Conservation (phyloP, 2,888 invertebrate genomes). For the Corythucha ciliata region DNA sequence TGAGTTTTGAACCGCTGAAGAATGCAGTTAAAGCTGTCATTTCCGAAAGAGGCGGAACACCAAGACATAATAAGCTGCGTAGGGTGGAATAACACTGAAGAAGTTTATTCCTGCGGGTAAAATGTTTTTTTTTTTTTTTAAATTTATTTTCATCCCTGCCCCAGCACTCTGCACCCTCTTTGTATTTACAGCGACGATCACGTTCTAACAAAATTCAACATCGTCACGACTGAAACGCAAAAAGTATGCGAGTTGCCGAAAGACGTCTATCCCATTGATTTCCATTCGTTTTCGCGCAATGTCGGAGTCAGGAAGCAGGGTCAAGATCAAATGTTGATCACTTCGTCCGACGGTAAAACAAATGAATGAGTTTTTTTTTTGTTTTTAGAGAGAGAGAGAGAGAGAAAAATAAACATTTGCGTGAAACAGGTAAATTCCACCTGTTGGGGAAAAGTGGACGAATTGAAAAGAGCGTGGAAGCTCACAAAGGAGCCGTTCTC, state of each 20-base stretch:
- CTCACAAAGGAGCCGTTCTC: constrained; percentile 84
- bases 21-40: constrained; percentile 75
- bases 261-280: constrained; percentile 78
- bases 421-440: constrained; percentile 60
- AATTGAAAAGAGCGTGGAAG: constrained; percentile 85
- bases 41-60: constrained; percentile 66
- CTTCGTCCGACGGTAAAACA: constrained; percentile 72
- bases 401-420: neutral
- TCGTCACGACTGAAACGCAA: constrained; percentile 65
- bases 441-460: constrained; percentile 81
- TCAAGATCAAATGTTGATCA: constrained; percentile 73
- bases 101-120: constrained; percentile 83
- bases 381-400: neutral
- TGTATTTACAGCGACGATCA: constrained; percentile 75
- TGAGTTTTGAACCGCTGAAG: constrained; percentile 19
- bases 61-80: constrained; percentile 77
- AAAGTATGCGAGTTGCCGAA: constrained; percentile 67
- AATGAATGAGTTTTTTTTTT: constrained; percentile 1
- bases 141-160: constrained; percentile 1
- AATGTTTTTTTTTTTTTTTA: constrained; percentile 31
- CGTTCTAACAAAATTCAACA: constrained; percentile 78
- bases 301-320: constrained; percentile 42
- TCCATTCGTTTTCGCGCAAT: constrained; percentile 72
- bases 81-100: constrained; percentile 89
- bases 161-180: neutral